Evolutionary conservation across 1,140 invertebrate genomes (phyloP), one percentile per base, ranked within the genome.

Genomic region (Mylabris phalerata): DNA sequence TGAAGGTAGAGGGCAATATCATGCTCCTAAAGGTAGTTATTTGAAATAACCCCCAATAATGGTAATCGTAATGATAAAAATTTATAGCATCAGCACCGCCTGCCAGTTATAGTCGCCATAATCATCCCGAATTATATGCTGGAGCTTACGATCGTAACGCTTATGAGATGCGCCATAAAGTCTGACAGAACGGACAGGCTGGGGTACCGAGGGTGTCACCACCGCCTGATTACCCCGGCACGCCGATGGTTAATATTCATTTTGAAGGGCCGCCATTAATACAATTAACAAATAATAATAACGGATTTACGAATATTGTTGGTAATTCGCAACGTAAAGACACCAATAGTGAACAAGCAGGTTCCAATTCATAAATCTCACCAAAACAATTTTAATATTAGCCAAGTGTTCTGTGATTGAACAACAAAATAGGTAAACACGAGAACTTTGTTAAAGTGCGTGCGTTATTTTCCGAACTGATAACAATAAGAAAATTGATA

Each of bases 1-100:
- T 6, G 84, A 87, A 67, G 85, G 85, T 10, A 75, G 86, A 67
- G 82, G 84, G 61, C 86, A 88, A 72, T 88, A 88, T 74, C 84
- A 86, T 76, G 80, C 79, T 59, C 79, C 84, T 48, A 86, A 85
- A 85, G 84, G 84, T 85, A 40, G 25, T 38, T 42, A 7, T 42
- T 11, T 10, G 0, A 42, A 4, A 9, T 9, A 42, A 42, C 11
- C 4, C 39, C 41, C 11, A 42, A n/a, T 42, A 42, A n/a, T 42
- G 4, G 9, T 11, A 11, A 7, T 42, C 3, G 41, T 42, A 9
- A n/a, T 6, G 7, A 7, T 58, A 49, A 48, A 66, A 67, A 63
- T 65, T 67, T 66, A 68, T 73, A 85, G 83, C 81, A 77, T 82
- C 80, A 77, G 83, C 80, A 69, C 82, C 82, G 74, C 79, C 81